These are phyloP conservation scores for Scolanthus callimorphus DNA, from an alignment of 92 coral and sea anemone species.

Conservation along the genomic window DNA sequence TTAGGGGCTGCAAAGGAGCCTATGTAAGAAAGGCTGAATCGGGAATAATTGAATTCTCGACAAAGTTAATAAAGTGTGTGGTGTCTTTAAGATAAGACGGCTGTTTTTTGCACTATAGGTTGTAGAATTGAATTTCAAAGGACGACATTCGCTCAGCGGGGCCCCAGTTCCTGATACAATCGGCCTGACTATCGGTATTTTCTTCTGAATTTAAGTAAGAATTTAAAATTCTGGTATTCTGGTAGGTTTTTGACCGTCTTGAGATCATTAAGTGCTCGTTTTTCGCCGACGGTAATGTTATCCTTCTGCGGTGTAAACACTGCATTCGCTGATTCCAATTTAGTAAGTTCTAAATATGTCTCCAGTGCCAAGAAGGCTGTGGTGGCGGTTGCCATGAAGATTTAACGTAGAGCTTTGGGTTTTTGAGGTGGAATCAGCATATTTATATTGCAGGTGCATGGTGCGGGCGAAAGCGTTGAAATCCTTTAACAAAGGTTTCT, in stretches of 20 bases:
- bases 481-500: slow-evolving; percentile 3
- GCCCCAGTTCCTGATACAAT: too few relatives aligned
- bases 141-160: too few relatives aligned
- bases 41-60: too few relatives aligned
- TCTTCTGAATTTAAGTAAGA: too few relatives aligned
- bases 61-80: too few relatives aligned
- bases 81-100: too few relatives aligned
- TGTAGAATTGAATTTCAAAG: too few relatives aligned
- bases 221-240: too few relatives aligned
- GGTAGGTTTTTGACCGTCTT: slow-evolving; percentile 1
- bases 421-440: slow-evolving; percentile 8
- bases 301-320: slow-evolving; percentile 5
- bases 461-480: slow-evolving; percentile 13
- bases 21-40: too few relatives aligned
- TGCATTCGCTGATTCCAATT: slow-evolving; percentile 7
- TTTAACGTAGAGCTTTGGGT: slow-evolving; percentile 18
- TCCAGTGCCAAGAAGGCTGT: slow-evolving; percentile 48
- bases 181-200: too few relatives aligned
- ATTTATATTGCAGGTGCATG: slow-evolving; percentile 1
- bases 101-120: too few relatives aligned
- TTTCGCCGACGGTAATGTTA: slow-evolving; percentile 22
- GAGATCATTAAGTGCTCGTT: slow-evolving; percentile 18
- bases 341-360: slow-evolving; percentile 21
- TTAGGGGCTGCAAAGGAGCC: too few relatives aligned
- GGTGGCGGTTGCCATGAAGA: slow-evolving; percentile 48